Percentiles rank a stretch among this genome's conserved stretches.
phyloP scores from a whole-genome alignment of 2,113 vertebrate genomes.

The Callocephalon fimbriatum region DNA sequence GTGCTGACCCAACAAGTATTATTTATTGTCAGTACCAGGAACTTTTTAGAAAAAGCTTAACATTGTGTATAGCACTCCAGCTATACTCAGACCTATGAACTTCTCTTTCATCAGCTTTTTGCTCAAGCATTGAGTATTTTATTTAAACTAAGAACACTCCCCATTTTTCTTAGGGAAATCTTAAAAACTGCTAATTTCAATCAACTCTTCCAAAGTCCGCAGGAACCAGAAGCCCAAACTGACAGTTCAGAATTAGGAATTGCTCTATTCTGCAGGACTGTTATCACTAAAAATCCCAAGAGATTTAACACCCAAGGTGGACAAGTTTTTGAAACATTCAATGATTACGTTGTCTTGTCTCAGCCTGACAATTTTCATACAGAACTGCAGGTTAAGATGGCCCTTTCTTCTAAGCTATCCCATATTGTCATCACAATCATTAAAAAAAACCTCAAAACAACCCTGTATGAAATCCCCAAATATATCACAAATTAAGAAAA shows the following conservation, averaged over 20 bases:
- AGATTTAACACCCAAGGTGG: background rate
- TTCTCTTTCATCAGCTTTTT: background rate
- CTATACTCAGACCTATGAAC: background rate
- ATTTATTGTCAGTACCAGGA: background rate
- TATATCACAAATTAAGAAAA: background rate
- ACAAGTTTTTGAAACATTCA: background rate
- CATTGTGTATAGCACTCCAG: background rate
- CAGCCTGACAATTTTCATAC: background rate
- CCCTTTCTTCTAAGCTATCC: background rate
- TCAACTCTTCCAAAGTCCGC: background rate
- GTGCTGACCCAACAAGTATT: background rate
- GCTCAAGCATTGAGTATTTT: background rate
- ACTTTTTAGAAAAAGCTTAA: background rate
- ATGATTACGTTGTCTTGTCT: background rate
- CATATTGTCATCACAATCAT: background rate
- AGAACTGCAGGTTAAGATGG: background rate
- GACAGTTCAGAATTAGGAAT: background rate
- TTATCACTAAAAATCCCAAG: background rate
- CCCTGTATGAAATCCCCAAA: background rate
- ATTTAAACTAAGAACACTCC: background rate
- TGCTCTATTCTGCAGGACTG: background rate
- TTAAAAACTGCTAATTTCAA: background rate
- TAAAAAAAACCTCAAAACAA: no score
- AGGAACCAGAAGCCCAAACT: background rate
- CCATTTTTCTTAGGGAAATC: background rate